Percentiles rank a stretch among this genome's conserved stretches.
phyloP scores from a whole-genome alignment of 2,797 vertebrate genomes.

The Micrastur ruficollis region DNA sequence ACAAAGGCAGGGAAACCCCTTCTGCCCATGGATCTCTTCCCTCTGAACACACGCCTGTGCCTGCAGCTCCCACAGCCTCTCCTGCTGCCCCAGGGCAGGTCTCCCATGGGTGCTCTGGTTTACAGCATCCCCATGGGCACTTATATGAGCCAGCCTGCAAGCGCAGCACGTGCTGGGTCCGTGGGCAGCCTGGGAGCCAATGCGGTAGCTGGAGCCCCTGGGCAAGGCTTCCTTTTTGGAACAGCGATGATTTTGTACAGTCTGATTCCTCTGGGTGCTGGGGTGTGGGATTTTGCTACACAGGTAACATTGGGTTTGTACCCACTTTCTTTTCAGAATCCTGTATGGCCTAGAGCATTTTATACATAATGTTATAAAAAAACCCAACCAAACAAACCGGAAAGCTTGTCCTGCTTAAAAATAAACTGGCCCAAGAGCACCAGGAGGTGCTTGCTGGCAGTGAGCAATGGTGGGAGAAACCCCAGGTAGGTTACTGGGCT shows the following conservation, averaged over 20 bases:
- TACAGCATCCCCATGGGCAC: accelerated
- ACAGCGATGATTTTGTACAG: not conserved
- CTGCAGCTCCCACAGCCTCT: not conserved
- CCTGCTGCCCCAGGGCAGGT: not conserved
- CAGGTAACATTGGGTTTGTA: not conserved
- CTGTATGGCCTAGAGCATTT: not conserved
- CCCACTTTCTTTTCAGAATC: not conserved
- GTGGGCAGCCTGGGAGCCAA: accelerated
- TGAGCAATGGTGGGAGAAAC: accelerated
- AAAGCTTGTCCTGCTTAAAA: not conserved
- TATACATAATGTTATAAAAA: not conserved
- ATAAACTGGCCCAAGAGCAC: not conserved
- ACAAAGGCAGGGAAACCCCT: not conserved
- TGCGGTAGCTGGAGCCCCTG: not conserved
- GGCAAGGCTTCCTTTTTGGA: too few species aligned
- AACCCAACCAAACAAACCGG: not conserved
- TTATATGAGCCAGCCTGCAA: accelerated
- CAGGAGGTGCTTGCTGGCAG: not conserved
- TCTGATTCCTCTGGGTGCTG: not conserved
- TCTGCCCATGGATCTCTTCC: too few species aligned
- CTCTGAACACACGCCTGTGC: accelerated
- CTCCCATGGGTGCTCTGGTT: accelerated
- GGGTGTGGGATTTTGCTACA: not conserved
- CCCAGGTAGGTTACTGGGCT: not conserved
- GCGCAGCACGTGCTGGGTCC: accelerated